phyloP scores from a whole-genome alignment of 2,888 invertebrate genomes.

The Cryptosula pallasiana region DNA sequence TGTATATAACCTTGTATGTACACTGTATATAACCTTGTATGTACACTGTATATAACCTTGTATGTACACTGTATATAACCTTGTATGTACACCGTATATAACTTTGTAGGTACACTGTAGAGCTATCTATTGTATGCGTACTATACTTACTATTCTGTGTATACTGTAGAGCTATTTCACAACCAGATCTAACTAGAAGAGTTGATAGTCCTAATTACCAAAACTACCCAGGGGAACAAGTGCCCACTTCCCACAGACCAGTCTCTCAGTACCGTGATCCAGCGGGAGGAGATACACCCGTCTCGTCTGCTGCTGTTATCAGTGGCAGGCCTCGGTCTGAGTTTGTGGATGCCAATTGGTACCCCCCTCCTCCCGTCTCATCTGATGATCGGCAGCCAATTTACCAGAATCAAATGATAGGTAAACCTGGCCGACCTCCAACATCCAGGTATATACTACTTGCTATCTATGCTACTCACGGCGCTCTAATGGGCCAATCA shows the following conservation, averaged over 20 bases:
- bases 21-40: no score
- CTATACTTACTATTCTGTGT: no score
- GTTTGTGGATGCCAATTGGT: constrained; percentile 23
- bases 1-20: no score
- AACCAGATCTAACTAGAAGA: neutral
- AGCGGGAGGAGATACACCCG: neutral
- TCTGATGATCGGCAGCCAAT: constrained; percentile 28
- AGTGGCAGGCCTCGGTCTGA: constrained; percentile 23
- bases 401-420: constrained; percentile 28
- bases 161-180: neutral
- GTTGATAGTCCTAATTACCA: constrained; percentile 16
- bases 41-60: no score
- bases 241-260: neutral
- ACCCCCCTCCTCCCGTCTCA: constrained; percentile 12
- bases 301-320: neutral
- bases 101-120: no score
- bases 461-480: no score
- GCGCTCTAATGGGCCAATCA: no score
- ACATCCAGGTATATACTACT: neutral
- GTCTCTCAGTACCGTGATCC: neutral
- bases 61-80: no score
- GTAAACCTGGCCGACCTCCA: neutral
- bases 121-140: no score
- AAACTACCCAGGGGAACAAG: constrained; percentile 6
- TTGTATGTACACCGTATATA: no score